These are phyloP conservation scores for Tetrao urogallus DNA, from an alignment of 2,113 vertebrate genomes.

Conservation along the genomic window DNA sequence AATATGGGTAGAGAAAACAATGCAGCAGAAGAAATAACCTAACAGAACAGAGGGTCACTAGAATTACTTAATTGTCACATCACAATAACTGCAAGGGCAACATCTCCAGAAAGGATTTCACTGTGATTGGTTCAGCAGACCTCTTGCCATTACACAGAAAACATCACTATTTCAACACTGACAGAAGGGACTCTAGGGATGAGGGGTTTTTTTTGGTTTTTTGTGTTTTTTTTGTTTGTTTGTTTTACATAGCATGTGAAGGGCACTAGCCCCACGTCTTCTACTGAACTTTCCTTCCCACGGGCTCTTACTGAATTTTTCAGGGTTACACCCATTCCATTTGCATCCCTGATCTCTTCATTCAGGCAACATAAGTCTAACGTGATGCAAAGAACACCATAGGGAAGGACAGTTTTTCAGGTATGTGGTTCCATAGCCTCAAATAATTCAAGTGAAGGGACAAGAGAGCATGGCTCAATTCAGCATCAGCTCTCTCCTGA, in stretches of 20 bases:
- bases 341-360: background rate
- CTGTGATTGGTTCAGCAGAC: background rate
- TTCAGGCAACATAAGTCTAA: background rate
- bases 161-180: background rate
- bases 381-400: background rate
- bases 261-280: background rate
- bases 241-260: background rate
- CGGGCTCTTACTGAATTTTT: background rate
- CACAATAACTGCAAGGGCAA: background rate
- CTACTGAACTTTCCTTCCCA: background rate
- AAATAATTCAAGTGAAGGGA: background rate
- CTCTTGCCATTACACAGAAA: background rate
- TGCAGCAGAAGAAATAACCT: background rate
- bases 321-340: background rate
- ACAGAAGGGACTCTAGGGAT: background rate
- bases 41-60: background rate
- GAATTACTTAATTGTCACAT: background rate
- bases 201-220: no score
- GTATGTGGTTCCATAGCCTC: background rate
- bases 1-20: accelerated
- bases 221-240: no score
- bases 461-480: background rate
- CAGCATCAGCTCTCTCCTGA: background rate
- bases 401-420: background rate
- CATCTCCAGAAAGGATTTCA: background rate